Percentiles rank a stretch among this genome's conserved stretches.
These are phyloP conservation scores for Muscina levida DNA, from an alignment of 2,888 invertebrate species.

Conservation along the genomic window DNA sequence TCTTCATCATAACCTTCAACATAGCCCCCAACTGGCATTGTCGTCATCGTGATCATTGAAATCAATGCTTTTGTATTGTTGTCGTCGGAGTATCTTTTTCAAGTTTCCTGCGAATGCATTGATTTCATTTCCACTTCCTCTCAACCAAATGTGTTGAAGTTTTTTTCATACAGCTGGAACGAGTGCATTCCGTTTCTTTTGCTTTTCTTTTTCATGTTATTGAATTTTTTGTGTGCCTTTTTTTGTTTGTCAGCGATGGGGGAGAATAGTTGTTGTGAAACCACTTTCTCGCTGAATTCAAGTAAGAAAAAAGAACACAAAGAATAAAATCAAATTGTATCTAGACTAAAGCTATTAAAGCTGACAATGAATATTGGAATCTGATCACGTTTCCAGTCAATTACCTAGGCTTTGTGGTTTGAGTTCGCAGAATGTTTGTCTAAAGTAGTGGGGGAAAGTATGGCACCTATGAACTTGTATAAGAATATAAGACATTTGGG, in stretches of 20 bases:
- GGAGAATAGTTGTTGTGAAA: conserved; percentile 18
- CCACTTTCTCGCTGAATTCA: conserved; percentile 19
- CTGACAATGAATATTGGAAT: conserved; percentile 76
- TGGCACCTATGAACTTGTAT: neutral
- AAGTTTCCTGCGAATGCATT: conserved; percentile 37
- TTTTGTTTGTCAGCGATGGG: neutral
- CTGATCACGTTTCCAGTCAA: conserved; percentile 79
- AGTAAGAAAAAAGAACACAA: neutral
- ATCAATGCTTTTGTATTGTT: conserved; percentile 29
- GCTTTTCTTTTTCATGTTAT: conserved; percentile 36
- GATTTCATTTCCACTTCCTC: conserved; percentile 59
- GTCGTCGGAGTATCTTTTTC: conserved; percentile 18
- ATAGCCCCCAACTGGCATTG: conserved; percentile 2
- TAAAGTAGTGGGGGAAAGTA: neutral
- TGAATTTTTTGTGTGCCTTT: conserved; percentile 32
- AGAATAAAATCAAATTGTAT: conserved; percentile 28
- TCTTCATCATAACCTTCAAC: neutral
- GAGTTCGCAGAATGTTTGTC: neutral
- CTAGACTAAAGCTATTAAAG: conserved; percentile 71
- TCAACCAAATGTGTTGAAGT: conserved; percentile 39
- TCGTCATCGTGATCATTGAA: conserved; percentile 25
- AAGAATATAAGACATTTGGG: no score
- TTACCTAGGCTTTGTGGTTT: conserved; percentile 72
- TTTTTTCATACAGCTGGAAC: conserved; percentile 8
- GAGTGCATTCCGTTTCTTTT: neutral